Evolutionary conservation across 2,113 vertebrate species (phyloP).

Genomic region (Solenodon paradoxus): DNA sequence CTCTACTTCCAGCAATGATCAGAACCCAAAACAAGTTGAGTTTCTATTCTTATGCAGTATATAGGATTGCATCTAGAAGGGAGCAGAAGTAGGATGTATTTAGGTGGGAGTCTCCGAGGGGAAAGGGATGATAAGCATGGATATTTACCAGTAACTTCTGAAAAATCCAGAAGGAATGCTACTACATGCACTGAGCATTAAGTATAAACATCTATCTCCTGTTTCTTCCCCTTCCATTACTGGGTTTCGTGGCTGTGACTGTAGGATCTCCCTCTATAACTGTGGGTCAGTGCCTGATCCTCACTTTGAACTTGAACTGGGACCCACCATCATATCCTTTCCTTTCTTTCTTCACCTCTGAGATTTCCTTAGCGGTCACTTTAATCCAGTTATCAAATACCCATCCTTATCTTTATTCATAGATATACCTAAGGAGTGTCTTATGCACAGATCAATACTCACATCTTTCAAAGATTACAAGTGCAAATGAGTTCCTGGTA

Average conservation of each 20-base stretch:
- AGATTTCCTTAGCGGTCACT: background rate
- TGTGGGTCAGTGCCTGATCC: background rate
- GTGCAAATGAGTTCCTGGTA: background rate
- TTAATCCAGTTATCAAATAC: background rate
- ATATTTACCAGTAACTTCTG: background rate
- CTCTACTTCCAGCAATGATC: background rate
- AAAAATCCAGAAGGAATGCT: background rate
- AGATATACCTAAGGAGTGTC: background rate
- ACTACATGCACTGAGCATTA: background rate
- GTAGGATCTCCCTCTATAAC: fast-evolving
- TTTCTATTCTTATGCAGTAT: background rate
- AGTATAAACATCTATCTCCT: background rate
- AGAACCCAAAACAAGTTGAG: background rate
- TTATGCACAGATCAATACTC: background rate
- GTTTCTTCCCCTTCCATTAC: background rate
- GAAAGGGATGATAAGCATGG: background rate
- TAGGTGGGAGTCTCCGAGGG: background rate
- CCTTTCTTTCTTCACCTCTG: background rate
- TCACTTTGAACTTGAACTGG: background rate
- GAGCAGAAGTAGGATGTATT: background rate
- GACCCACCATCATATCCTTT: background rate
- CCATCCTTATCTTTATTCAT: background rate
- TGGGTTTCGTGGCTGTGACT: background rate
- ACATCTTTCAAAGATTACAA: background rate
- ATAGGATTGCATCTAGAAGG: background rate